These are phyloP conservation scores for Phyllostomus discolor DNA, from an alignment of 2,113 vertebrate genomes.

Conservation along the genomic window DNA sequence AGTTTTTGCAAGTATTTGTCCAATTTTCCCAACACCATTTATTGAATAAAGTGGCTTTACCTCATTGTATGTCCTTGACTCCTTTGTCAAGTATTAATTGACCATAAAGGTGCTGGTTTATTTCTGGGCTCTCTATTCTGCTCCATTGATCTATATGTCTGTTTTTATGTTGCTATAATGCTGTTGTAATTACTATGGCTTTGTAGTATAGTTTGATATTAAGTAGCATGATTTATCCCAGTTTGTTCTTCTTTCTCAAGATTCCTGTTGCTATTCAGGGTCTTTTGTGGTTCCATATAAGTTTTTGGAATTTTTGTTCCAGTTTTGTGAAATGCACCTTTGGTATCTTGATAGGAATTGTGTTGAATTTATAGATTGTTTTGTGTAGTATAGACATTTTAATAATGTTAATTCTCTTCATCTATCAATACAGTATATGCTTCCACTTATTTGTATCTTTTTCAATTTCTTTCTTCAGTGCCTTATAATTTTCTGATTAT, in stretches of 20 bases:
- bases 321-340: background rate
- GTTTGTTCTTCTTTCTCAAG: background rate
- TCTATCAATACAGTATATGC: background rate
- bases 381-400: background rate
- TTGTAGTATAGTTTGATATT: background rate
- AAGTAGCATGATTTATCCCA: background rate
- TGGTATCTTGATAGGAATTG: background rate
- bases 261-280: background rate
- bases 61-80: background rate
- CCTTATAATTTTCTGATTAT: background rate
- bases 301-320: background rate
- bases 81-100: background rate
- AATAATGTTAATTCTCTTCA: background rate
- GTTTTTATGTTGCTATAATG: background rate
- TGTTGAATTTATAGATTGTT: background rate
- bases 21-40: background rate
- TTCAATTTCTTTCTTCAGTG: background rate
- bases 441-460: background rate
- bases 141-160: background rate
- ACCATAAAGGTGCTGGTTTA: background rate
- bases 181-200: background rate
- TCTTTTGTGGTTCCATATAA: background rate
- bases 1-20: background rate
- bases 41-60: background rate
- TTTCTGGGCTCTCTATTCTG: background rate